Conservation (phyloP, 2,113 vertebrate genomes). For the Copsychus sechellarum region DNA sequence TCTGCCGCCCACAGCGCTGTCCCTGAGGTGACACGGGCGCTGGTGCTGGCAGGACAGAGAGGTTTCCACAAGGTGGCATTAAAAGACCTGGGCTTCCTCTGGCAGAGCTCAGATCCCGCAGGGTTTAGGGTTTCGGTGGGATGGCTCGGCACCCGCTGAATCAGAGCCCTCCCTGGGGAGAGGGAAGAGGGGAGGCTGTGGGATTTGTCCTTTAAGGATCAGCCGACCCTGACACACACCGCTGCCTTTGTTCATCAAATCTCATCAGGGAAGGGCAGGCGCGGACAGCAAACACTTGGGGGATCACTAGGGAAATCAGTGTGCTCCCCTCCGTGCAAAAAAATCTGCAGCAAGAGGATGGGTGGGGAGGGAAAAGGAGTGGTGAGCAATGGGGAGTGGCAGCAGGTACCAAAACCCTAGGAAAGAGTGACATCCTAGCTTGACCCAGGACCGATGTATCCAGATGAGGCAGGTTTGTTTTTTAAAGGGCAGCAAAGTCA, state of each 20-base stretch:
- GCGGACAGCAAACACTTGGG: fast-evolving
- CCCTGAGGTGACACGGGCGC: not conserved
- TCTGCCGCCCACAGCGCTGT: fast-evolving
- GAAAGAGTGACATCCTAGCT: not conserved
- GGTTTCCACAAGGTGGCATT: slow-evolving; percentile 63
- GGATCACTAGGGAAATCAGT: fast-evolving
- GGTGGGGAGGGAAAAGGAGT: not conserved
- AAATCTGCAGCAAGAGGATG: not conserved
- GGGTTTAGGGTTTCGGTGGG: not conserved
- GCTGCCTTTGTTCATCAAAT: not conserved
- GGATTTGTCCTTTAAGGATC: not conserved
- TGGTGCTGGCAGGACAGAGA: not conserved
- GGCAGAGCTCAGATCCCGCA: not conserved
- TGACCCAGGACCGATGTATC: not conserved
- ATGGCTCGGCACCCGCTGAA: not conserved
- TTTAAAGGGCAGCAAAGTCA: not conserved
- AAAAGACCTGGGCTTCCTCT: not conserved
- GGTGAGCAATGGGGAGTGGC: not conserved
- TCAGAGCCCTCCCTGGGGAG: not conserved
- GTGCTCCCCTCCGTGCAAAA: not conserved
- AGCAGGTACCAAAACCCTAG: not conserved
- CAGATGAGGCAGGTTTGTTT: not conserved
- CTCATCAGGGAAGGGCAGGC: not conserved
- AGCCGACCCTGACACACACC: not conserved
- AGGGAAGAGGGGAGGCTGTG: not conserved